A percentile compares a stretch with the other conserved stretches of the same genome.
phyloP scores from a whole-genome alignment of 2,888 invertebrate genomes.

The Drosophila fungiperda region DNA sequence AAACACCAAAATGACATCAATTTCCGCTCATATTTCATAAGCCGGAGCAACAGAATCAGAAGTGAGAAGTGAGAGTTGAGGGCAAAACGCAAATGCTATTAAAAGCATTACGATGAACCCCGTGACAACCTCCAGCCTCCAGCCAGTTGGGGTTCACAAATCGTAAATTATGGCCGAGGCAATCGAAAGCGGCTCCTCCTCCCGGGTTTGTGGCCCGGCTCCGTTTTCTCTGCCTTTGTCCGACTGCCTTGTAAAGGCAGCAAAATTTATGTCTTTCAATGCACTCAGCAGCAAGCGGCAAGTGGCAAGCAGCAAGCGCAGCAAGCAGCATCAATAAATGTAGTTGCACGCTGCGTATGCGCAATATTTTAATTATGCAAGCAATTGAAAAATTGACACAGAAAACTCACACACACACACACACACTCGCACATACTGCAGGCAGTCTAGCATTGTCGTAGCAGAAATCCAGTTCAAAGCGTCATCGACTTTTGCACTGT shows the following conservation, averaged over 20 bases:
- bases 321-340: slow-evolving; percentile 61
- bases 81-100: slow-evolving; percentile 56
- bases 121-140: slow-evolving; percentile 40
- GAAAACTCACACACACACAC: slow-evolving; percentile 14
- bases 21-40: slow-evolving; percentile 65
- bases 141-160: slow-evolving; percentile 30
- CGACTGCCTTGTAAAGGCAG: slow-evolving; percentile 14
- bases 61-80: slow-evolving; percentile 5
- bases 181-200: slow-evolving; percentile 49
- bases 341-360: slow-evolving; percentile 62
- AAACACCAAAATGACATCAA: slow-evolving; percentile 62
- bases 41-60: slow-evolving; percentile 1
- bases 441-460: slow-evolving; percentile 17
- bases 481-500: slow-evolving; percentile 41
- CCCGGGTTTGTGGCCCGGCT: slow-evolving; percentile 25
- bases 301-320: neutral
- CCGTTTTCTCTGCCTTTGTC: slow-evolving; percentile 32
- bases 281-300: slow-evolving; percentile 29
- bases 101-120: slow-evolving; percentile 61
- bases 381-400: slow-evolving; percentile 59
- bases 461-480: slow-evolving; percentile 51
- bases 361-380: slow-evolving; percentile 70
- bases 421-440: neutral
- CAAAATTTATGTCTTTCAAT: slow-evolving; percentile 62
- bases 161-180: slow-evolving; percentile 61